Evolutionary conservation across 2,113 vertebrate species (phyloP).

Genomic region (Euleptes europaea): DNA sequence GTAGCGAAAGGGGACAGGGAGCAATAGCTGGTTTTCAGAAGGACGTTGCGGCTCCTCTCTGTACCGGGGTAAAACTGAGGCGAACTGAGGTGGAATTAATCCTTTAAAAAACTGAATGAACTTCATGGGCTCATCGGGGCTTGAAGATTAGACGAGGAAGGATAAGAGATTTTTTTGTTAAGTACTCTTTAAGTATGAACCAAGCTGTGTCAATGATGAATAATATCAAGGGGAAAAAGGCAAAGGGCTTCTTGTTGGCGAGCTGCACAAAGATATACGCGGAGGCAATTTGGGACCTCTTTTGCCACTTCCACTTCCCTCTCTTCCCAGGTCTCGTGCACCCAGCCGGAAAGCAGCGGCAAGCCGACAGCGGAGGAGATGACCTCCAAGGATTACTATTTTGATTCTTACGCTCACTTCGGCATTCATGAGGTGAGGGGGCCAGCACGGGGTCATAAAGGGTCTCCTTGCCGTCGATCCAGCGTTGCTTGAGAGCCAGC

Average conservation of each 20-base stretch:
- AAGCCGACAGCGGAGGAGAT: slow-evolving; percentile 93
- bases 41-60: neutral
- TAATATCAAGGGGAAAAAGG: no score
- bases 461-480: neutral
- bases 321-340: slow-evolving; percentile 81
- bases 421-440: slow-evolving; percentile 89
- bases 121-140: neutral
- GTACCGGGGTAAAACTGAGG: neutral
- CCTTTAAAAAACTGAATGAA: neutral
- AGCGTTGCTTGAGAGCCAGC: neutral
- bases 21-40: neutral
- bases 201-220: no score
- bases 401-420: slow-evolving; percentile 94
- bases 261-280: neutral
- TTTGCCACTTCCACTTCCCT: neutral
- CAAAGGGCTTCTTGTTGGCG: no score
- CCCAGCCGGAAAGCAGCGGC: slow-evolving; percentile 78
- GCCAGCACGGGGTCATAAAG: neutral
- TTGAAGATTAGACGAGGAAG: neutral
- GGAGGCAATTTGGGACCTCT: neutral
- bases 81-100: neutral
- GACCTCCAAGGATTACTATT: slow-evolving; percentile 96
- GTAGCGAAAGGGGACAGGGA: neutral
- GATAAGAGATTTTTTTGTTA: neutral
- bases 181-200: neutral